Evolutionary conservation across 64 coral and sea anemone species (phyloP).

Genomic region (Stichodactyla mertensii): DNA sequence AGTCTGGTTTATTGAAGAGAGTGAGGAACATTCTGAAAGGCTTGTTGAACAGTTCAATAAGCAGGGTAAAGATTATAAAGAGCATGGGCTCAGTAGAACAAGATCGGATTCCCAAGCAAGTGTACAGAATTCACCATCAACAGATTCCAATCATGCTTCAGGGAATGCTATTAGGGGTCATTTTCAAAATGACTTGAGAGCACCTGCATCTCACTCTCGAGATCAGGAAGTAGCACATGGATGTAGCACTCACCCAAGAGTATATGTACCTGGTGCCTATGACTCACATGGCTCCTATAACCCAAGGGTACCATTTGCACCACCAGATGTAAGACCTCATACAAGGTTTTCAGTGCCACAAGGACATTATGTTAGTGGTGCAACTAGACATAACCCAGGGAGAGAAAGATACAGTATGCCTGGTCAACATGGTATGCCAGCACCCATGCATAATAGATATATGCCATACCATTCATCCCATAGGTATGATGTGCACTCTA

Average conservation of each 20-base stretch:
- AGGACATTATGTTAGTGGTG: not conserved
- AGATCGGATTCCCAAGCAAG: not conserved
- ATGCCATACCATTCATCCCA: not conserved
- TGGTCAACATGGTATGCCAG: not conserved
- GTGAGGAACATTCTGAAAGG: conserved; percentile 27
- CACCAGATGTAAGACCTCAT: not conserved
- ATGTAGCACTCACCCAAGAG: not conserved
- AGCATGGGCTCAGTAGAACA: conserved; percentile 1
- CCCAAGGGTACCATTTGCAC: not conserved
- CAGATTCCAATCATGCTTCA: not conserved
- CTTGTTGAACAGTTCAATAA: conserved; percentile 68
- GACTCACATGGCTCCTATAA: not conserved
- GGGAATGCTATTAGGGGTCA: not conserved
- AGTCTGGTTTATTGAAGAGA: conserved; percentile 94
- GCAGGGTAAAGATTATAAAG: conserved; percentile 68
- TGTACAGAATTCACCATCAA: not conserved
- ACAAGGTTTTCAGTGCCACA: not conserved
- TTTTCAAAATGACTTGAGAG: not conserved
- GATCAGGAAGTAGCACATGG: not conserved
- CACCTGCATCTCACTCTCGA: not conserved
- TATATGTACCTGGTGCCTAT: not conserved
- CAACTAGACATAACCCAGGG: not conserved
- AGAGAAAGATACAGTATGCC: not conserved
- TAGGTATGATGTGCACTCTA: not conserved
- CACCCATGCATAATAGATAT: not conserved